Evolutionary conservation across 1,140 invertebrate genomes (phyloP), one percentile per base, ranked within the genome.

Genomic region (Monochamus saltuarius): DNA sequence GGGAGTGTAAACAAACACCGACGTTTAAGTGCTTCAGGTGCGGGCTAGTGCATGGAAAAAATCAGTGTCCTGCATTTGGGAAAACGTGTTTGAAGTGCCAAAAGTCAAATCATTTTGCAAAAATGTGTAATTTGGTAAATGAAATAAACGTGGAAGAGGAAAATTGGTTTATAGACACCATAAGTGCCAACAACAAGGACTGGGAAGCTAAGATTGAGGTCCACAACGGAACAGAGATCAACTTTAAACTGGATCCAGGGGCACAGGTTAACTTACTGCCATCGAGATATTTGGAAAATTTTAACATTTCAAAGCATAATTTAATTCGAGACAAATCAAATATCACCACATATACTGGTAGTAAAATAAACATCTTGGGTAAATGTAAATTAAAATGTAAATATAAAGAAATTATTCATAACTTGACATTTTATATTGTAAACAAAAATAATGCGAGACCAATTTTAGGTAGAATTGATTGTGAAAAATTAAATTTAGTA

Each of bases 41-140:
- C 22, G 22, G 22, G 2, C 2, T 29, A 6, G 6, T 29, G 2
- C 22, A 29, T 6, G 22, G 6, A 29, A 29, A 29, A 29, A 29
- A 29, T 29, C 22, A 61, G 40, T 69, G 67, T 56, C 65, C 62
- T 29, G 65, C 64, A 14, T 40, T 54, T 47, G 56, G 56, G 11
- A 62, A 54, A 45, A 62, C 29, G 3, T 70, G 66, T 56, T 29
- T 39, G 6, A 57, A 55, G 16, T 68, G 66, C 46, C 55, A 58
- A n/a, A 63, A 50, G 37, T 52, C 14, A n/a, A 61, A 64, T 47
- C 68, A 67, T 45, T 66, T 64, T 47, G 60, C 66, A 36, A 55
- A 37, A 14, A 49, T 56, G 40, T 68, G 67, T 53, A 55, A 35
- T 10, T 17, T 4, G 11, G n/a, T 47, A 4, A 36, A 10, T 36